These are phyloP conservation scores for Ophonus ardosiacus DNA, from an alignment of 2,888 invertebrate genomes.

Conservation along the genomic window DNA sequence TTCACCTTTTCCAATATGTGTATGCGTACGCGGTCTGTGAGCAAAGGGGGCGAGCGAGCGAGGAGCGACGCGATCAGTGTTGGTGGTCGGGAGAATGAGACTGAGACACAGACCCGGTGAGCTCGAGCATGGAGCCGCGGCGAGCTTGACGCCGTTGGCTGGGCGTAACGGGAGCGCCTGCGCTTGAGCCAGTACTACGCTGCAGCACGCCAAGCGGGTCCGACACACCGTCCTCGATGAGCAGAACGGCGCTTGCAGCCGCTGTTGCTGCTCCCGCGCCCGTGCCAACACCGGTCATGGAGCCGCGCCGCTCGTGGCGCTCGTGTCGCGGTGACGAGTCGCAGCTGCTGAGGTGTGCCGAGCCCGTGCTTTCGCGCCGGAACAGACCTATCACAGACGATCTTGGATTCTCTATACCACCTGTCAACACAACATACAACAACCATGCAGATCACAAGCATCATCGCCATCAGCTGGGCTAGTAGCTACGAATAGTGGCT, in stretches of 20 bases:
- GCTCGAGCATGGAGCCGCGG: conserved; percentile 89
- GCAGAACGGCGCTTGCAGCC: conserved; percentile 76
- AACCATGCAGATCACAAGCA: conserved; percentile 58
- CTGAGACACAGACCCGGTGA: conserved; percentile 82
- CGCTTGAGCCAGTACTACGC: conserved; percentile 66
- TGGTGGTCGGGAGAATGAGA: conserved; percentile 63
- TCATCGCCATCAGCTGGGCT: not conserved
- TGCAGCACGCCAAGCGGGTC: conserved; percentile 73
- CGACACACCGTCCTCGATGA: conserved; percentile 78
- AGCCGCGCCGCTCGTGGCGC: conserved; percentile 71
- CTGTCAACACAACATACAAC: conserved; percentile 74
- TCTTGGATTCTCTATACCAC: conserved; percentile 92
- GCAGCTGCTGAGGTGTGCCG: conserved; percentile 79
- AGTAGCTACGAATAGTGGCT: not conserved
- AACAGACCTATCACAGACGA: conserved; percentile 94
- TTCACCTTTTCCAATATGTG: conserved; percentile 46
- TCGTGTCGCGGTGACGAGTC: conserved; percentile 74
- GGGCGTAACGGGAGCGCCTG: conserved; percentile 76
- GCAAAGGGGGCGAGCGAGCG: not conserved
- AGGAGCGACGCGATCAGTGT: conserved; percentile 5
- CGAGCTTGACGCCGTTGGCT: conserved; percentile 84
- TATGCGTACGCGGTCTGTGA: conserved; percentile 2
- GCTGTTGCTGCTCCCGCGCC: conserved; percentile 71
- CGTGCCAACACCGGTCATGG: conserved; percentile 69
- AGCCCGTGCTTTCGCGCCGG: conserved; percentile 88